phyloP scores from a whole-genome alignment of 2,888 invertebrate genomes.

The Junonia oenone region DNA sequence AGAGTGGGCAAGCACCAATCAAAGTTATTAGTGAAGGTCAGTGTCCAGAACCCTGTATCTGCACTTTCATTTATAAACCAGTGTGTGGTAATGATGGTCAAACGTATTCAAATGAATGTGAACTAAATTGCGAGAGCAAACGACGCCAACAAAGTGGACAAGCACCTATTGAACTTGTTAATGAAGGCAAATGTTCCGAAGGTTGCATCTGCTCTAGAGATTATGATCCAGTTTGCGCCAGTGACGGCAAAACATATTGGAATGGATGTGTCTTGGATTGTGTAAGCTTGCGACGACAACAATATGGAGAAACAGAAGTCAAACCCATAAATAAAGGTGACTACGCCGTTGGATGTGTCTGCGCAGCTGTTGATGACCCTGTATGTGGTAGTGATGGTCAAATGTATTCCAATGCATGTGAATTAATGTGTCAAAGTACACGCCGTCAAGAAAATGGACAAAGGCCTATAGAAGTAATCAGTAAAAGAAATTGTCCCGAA shows the following conservation, averaged over 20 bases:
- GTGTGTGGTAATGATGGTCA: slow-evolving; percentile 31
- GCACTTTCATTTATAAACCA: too few species aligned
- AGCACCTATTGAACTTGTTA: not conserved
- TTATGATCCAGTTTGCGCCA: slow-evolving; percentile 33
- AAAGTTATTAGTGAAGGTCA: slow-evolving; percentile 13
- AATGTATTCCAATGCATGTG: slow-evolving; percentile 29
- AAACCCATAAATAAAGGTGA: slow-evolving; percentile 25
- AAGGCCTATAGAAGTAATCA: slow-evolving; percentile 13
- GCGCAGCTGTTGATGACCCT: slow-evolving; percentile 15
- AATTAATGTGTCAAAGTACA: slow-evolving; percentile 23
- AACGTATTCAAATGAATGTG: slow-evolving; percentile 28
- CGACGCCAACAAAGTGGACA: slow-evolving; percentile 16
- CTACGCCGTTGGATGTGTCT: slow-evolving; percentile 22
- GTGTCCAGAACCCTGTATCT: slow-evolving; percentile 28
- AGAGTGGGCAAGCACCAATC: slow-evolving; percentile 1
- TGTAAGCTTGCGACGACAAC: slow-evolving; percentile 26
- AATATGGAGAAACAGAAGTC: slow-evolving; percentile 16
- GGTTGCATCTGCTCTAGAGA: slow-evolving; percentile 28
- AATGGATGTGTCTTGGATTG: slow-evolving; percentile 47
- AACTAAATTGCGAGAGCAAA: slow-evolving; percentile 31
- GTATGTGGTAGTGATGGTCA: slow-evolving; percentile 31
- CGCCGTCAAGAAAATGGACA: slow-evolving; percentile 13
- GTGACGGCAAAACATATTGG: slow-evolving; percentile 60
- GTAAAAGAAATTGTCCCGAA: slow-evolving; percentile 30
- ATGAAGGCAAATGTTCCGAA: slow-evolving; percentile 14